phyloP scores from a whole-genome alignment of 2,797 vertebrate species.

The Acanthis flammea region DNA sequence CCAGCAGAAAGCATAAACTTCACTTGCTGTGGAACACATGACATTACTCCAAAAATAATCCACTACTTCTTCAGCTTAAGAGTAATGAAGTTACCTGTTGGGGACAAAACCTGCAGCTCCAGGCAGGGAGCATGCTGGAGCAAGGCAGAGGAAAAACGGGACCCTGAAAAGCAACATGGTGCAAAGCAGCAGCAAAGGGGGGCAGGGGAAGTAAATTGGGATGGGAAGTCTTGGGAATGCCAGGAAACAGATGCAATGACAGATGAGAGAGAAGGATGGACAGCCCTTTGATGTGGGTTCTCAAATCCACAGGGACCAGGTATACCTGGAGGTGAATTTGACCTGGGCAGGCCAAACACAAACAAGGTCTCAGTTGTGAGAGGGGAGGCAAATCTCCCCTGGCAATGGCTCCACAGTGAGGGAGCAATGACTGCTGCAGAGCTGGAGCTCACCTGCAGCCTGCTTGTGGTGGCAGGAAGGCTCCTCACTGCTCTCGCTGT shows the following conservation, averaged over 20 bases:
- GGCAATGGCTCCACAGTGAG: accelerated
- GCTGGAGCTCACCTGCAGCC: neutral
- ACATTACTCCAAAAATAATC: neutral
- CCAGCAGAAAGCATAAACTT: neutral
- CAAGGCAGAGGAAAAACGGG: neutral
- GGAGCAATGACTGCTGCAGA: neutral
- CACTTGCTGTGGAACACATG: neutral
- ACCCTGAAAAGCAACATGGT: neutral
- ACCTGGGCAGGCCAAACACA: neutral
- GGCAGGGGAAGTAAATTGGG: neutral
- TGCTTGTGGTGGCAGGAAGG: neutral
- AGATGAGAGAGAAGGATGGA: neutral
- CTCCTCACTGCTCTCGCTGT: neutral
- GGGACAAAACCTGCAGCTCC: neutral
- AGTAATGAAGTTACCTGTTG: neutral
- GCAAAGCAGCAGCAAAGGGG: neutral
- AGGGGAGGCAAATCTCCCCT: neutral
- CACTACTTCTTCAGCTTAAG: neutral
- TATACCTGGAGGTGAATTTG: neutral
- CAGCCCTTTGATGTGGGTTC: neutral
- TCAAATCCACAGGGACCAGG: neutral
- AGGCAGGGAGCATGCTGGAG: neutral
- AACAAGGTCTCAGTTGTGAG: neutral
- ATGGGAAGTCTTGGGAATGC: neutral
- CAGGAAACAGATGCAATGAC: neutral